A percentile compares a stretch with the other conserved stretches of the same genome.
Evolutionary conservation across 2,797 vertebrate species (phyloP).

Genomic region (Crenichthys baileyi): DNA sequence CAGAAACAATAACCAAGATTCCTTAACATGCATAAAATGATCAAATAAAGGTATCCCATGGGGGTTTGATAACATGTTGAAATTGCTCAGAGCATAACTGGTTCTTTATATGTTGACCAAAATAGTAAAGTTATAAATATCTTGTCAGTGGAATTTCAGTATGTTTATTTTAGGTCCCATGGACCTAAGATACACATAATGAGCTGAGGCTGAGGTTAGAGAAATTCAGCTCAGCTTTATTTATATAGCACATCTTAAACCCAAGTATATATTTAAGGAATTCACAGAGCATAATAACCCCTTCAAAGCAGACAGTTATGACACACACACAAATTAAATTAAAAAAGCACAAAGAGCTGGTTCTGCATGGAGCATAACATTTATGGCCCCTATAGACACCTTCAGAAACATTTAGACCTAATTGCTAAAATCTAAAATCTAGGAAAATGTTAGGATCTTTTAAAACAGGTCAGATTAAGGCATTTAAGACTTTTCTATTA

Average conservation of each 20-base stretch:
- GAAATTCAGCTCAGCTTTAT: background rate
- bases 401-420: background rate
- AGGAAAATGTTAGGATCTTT: background rate
- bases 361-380: background rate
- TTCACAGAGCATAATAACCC: background rate
- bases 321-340: no score
- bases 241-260: background rate
- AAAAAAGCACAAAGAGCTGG: background rate
- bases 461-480: background rate
- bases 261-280: background rate
- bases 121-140: background rate
- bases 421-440: background rate
- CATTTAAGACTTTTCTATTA: background rate
- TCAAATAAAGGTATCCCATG: no score
- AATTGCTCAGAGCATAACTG: background rate
- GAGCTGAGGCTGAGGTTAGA: background rate
- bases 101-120: background rate
- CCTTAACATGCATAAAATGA: background rate
- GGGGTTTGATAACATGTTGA: background rate
- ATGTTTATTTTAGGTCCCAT: constrained; percentile 6
- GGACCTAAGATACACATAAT: constrained; percentile 54
- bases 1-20: background rate
- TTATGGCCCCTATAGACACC: no score
- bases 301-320: background rate
- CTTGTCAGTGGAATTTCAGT: background rate